Evolutionary conservation across 1,140 invertebrate species (phyloP).

Genomic region (Hydropsyche tenuis): DNA sequence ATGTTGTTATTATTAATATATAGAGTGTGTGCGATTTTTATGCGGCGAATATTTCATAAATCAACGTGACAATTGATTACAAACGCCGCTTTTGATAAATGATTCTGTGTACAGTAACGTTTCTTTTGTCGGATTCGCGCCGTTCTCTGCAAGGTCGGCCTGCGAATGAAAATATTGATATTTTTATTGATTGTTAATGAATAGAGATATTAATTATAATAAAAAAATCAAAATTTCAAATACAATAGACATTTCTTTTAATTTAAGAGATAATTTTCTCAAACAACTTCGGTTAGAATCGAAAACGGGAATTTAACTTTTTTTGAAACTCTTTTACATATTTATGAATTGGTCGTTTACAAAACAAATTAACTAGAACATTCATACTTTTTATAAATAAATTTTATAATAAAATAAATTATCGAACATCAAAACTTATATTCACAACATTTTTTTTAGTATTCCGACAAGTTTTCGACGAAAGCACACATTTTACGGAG

Average conservation of each 20-base stretch:
- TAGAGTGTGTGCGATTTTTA: constrained; percentile 18
- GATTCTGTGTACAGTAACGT: constrained; percentile 11
- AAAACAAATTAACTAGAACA: no score
- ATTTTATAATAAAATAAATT: no score
- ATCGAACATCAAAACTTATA: no score
- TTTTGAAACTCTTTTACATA: no score
- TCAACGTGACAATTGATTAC: constrained; percentile 28
- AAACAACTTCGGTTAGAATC: no score
- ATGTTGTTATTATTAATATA: constrained; percentile 3
- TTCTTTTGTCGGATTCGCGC: constrained; percentile 12
- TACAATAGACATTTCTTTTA: no score
- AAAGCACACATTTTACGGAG: not conserved
- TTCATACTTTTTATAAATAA: no score
- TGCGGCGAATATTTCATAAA: constrained; percentile 2
- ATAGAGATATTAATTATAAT: not conserved
- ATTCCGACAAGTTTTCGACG: not conserved
- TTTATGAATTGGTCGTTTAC: no score
- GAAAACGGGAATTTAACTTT: no score
- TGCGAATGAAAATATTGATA: constrained; percentile 12
- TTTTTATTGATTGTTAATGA: constrained; percentile 10
- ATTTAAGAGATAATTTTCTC: no score
- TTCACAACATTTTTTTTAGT: no score
- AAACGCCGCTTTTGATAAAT: constrained; percentile 13
- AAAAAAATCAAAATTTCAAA: constrained; percentile 4
- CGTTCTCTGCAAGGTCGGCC: not conserved